A percentile compares a stretch with the other conserved stretches of the same genome.
phyloP scores from a whole-genome alignment of 1,140 invertebrate species.

The Bemisia tabaci region DNA sequence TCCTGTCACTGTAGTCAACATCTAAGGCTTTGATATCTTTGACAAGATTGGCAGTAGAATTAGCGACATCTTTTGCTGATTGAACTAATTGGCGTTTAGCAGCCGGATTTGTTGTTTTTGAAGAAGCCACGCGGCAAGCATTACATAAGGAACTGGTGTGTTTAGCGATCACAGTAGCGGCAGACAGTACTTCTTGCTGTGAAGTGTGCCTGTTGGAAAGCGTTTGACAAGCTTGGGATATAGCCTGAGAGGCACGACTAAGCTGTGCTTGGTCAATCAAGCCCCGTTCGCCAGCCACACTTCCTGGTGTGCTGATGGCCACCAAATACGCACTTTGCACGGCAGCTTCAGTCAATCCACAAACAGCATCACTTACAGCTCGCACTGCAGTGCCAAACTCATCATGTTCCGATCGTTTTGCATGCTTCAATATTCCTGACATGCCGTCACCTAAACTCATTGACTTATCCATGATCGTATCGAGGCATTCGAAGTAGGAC shows the following conservation, averaged over 20 bases:
- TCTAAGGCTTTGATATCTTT: constrained; percentile 82
- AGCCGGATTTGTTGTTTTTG: constrained; percentile 80
- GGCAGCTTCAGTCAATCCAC: constrained; percentile 83
- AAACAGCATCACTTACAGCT: constrained; percentile 72
- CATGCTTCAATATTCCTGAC: constrained; percentile 85
- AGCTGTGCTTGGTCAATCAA: constrained; percentile 86
- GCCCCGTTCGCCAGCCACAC: constrained; percentile 77
- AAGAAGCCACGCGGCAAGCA: constrained; percentile 82
- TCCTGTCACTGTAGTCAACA: constrained; percentile 38
- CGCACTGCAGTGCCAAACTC: constrained; percentile 76
- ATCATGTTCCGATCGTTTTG: constrained; percentile 74
- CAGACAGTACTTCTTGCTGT: constrained; percentile 70
- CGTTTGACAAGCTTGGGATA: constrained; percentile 72
- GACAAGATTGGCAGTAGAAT: constrained; percentile 85
- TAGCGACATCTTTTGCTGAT: constrained; percentile 93
- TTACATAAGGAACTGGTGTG: constrained; percentile 93
- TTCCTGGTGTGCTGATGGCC: constrained; percentile 79
- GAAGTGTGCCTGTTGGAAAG: constrained; percentile 59
- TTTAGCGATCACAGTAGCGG: constrained; percentile 88
- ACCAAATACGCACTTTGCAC: constrained; percentile 89
- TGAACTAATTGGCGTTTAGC: constrained; percentile 95
- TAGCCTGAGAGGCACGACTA: constrained; percentile 72
- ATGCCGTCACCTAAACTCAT: constrained; percentile 78
- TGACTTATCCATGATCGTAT: constrained; percentile 86
- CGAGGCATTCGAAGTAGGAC: constrained; percentile 89